Conservation (phyloP, 2,888 invertebrate species). For the Xestia c-nigrum region DNA sequence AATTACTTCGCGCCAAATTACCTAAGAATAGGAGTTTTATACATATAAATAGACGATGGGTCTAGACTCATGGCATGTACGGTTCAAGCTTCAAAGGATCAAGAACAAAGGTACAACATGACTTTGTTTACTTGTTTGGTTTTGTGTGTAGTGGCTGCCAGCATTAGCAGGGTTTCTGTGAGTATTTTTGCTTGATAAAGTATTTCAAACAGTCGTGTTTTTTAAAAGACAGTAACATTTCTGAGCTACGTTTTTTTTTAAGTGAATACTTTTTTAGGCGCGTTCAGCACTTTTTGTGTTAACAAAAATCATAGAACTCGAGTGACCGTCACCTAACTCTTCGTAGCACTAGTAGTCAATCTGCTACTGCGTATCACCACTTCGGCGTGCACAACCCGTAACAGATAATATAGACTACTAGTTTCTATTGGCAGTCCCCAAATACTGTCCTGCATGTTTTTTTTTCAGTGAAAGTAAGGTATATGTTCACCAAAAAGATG, state of each 20-base stretch:
- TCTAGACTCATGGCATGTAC: constrained; percentile 31
- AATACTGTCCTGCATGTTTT: no score
- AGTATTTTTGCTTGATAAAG: background rate
- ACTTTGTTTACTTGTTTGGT: constrained; percentile 30
- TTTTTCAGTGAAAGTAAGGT: no score
- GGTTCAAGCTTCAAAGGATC: constrained; percentile 31
- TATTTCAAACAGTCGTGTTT: background rate
- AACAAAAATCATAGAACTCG: no score
- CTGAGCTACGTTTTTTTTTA: background rate
- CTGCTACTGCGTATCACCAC: no score
- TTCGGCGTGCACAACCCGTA: no score
- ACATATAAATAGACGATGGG: constrained; percentile 53
- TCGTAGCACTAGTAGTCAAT: no score
- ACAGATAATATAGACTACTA: no score
- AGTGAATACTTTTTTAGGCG: no score
- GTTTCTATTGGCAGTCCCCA: no score
- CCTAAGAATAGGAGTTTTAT: constrained; percentile 34
- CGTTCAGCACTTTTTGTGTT: no score
- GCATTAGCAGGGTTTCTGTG: constrained; percentile 13
- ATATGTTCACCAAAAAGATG: no score
- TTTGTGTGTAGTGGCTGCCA: constrained; percentile 25
- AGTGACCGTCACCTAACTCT: no score
- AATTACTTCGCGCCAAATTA: constrained; percentile 50
- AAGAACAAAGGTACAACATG: constrained; percentile 14
- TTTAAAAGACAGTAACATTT: background rate